Percentiles rank a stretch among this genome's conserved stretches.
These are phyloP conservation scores for Zaprionus lachaisei DNA, from an alignment of 1,140 invertebrate genomes.

Conservation along the genomic window DNA sequence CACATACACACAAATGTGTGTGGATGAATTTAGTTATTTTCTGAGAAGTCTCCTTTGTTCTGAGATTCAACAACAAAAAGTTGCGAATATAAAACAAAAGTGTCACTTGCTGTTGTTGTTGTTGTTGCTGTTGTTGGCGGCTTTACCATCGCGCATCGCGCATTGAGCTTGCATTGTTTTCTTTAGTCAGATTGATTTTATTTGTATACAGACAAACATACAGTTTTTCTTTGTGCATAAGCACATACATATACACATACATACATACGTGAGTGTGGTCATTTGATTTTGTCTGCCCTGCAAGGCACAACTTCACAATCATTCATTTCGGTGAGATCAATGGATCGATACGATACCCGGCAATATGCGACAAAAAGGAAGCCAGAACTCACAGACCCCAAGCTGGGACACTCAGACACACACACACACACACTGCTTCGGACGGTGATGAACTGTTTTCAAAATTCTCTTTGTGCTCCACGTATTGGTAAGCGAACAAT, in stretches of 20 bases:
- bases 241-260: neutral
- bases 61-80: conserved; percentile 69
- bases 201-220: conserved; percentile 12
- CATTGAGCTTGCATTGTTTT: conserved; percentile 72
- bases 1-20: too few relatives aligned
- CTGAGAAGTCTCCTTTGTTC: conserved; percentile 74
- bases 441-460: conserved; percentile 73
- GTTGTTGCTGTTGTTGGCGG: conserved; percentile 45
- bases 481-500: conserved; percentile 51
- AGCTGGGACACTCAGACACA: conserved; percentile 23
- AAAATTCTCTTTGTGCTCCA: conserved; percentile 48
- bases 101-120: conserved; percentile 64
- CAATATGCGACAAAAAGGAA: conserved; percentile 67
- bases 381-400: conserved; percentile 29
- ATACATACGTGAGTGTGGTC: conserved; percentile 16
- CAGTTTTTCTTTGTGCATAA: conserved; percentile 13
- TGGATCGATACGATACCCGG: conserved; percentile 72
- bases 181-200: conserved; percentile 33
- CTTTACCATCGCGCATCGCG: conserved; percentile 29
- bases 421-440: too few relatives aligned
- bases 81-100: conserved; percentile 82
- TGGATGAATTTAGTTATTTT: conserved; percentile 59
- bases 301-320: conserved; percentile 57
- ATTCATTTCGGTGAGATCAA: conserved; percentile 82
- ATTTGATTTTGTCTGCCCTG: conserved; percentile 52